Evolutionary conservation across 2,797 vertebrate species (phyloP), one percentile per base, ranked within the genome.

Genomic region (Hippocampus kuda): DNA sequence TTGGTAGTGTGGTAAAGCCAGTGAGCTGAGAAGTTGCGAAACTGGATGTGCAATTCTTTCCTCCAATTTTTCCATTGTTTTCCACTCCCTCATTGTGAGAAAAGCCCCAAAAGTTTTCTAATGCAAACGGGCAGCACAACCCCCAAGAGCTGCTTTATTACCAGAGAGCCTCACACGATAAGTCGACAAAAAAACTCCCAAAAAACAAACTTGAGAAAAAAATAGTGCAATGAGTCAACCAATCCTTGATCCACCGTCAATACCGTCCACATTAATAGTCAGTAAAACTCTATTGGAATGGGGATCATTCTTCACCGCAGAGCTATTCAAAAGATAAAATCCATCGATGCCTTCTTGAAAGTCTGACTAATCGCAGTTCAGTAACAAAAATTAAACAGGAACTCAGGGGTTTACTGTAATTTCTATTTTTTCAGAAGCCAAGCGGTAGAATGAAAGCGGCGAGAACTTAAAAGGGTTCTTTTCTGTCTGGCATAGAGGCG

Each of bases 1-100:
- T 74, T 90, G 89, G 72, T 91, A 90, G 79, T 90, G 90, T 62
- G 91, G 91, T 72, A 88, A 77, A 74, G 90, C 89, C 83, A 92
- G 72, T 51, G 89, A 91, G 75, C 83, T 87, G 74, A 92, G 86
- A 60, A 92, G 90, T 69, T 91, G 88, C 87, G 89, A 81, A 73
- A 92, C 81, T 4, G 89, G 86, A 77, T 88, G 81, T 3, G 85
- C 87, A 44, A 79, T 85, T 79, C 79, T 89, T 41, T 84, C 80
- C 62, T 86, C 84, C 79, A 92, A 86, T 77, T 76, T 85, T 66
- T 84, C 82, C 86, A 87, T 83, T 59, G 79, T 72, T 79, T 74
- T 88, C 83, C 84, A 87, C 85, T 89, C 89, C 78, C 84, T 85
- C 84, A 89, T 88, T 59, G 67, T 56, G 7, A 70, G 54, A 78